Evolutionary conservation across 2,888 invertebrate genomes (phyloP), one percentile per base, ranked within the genome.

Genomic region (Andrena praecox): DNA sequence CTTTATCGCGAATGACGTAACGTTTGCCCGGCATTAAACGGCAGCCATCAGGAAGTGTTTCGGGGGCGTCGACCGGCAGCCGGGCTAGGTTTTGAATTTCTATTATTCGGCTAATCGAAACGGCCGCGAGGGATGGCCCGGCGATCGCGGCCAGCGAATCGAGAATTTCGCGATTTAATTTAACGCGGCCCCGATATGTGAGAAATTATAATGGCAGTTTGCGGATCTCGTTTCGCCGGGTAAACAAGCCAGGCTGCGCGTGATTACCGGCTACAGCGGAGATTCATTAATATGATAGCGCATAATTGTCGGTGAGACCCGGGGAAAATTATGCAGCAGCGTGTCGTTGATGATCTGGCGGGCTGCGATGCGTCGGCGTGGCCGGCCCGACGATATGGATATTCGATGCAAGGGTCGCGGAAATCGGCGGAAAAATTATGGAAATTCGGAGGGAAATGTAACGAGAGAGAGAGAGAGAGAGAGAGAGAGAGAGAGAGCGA

Each of bases 271-370:
- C 54, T 54, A 29, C 77, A 75, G 66, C 70, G 69, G 29, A 35
- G 50, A 63, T 79, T 82, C 83, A 70, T 86, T 86, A 78, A 74
- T 81, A 73, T 63, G 67, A 64, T 75, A 72, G 52, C 80, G 52
- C 60, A 56, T 86, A 80, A 86, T 86, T 86, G 84, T 69, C 80
- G 63, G 59, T 62, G 72, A 72, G 31, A 86, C 59, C 16, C 8
- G 54, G 16, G 24, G 62, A 59, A 50, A 77, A 77, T 79, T 85
- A 80, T 69, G 64, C 31, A n/a, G 54, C 54, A 52, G 60, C 54
- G 54, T 54, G 59, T 75, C 33, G 35, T 12, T 50, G 63, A 50
- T 50, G 73, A 33, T 10, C 20, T 20, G 24, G 54, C 0, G 2
- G 3, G n/a, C 2, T 16, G 33, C 50, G 27, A n/a, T 29, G 1